Percentiles rank a stretch among this genome's conserved stretches.
Evolutionary conservation across 2,888 invertebrate species (phyloP).

Genomic region (Deroplatys truncata): DNA sequence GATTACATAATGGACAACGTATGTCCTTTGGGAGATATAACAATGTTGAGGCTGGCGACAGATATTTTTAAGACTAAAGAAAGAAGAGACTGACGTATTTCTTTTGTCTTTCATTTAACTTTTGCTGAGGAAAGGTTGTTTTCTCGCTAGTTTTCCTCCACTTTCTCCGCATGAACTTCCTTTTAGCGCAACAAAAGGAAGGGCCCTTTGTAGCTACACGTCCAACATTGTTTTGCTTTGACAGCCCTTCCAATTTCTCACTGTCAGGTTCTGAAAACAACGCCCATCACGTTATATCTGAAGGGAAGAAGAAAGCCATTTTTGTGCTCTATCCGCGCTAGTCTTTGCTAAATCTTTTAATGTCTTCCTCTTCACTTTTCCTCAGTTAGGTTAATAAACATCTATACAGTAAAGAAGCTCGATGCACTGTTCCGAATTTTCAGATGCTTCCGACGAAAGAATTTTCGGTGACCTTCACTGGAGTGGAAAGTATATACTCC

Average conservation of each 20-base stretch:
- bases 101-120: neutral
- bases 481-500: too few relatives aligned
- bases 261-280: neutral
- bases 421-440: too few relatives aligned
- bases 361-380: neutral
- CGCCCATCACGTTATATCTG: neutral
- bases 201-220: neutral
- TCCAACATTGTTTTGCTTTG: neutral
- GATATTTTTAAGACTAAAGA: too few relatives aligned
- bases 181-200: neutral
- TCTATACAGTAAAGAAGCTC: too few relatives aligned
- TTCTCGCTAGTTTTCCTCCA: neutral
- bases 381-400: neutral
- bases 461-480: too few relatives aligned
- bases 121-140: neutral
- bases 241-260: neutral
- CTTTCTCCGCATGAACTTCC: neutral
- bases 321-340: neutral
- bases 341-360: neutral
- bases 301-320: neutral
- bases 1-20: too few relatives aligned
- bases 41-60: too few relatives aligned
- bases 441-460: too few relatives aligned
- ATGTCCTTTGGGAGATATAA: too few relatives aligned
- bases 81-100: neutral